Evolutionary conservation across 2,797 vertebrate species (phyloP), one percentile per base, ranked within the genome.

Genomic region (Hippocampus kuda): DNA sequence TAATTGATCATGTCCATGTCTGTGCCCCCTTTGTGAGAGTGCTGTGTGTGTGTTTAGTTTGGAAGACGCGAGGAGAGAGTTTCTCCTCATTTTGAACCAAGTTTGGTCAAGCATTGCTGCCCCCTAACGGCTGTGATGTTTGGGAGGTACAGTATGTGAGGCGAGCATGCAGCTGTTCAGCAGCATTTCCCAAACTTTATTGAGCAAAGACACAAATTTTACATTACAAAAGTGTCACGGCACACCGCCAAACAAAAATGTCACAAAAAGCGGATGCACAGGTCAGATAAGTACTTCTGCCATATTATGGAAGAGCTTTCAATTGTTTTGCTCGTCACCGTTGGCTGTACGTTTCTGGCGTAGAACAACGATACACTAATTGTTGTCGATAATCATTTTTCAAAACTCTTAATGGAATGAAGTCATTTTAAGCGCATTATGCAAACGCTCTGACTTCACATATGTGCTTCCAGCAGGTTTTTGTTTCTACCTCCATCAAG

Each of bases 1-100:
- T 90, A 90, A 90, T 89, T 89, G 88, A 89, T 88, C 87, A 86
- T 89, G 85, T 88, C 88, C 89, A 84, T 88, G 85, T 86, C 89
- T 86, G 78, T 88, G 88, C 86, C 81, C 86, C 88, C 66, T 83
- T 89, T 90, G 87, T 90, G 84, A 68, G 77, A 20, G 30, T 73
- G 12, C 74, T 77, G 78, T 73, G 75, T 69, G 73, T 67, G 74
- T 69, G 75, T 64, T 61, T 34, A 61, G 59, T 22, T 61, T 18
- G 59, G 59, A 61, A 26, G 30, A 44, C n/a, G 41, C 48, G n/a
- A 24, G 65, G 66, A 51, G 56, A 65, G 22, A 71, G 48, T 60
- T 66, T 69, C 69, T 49, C 76, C 77, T 76, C 53, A 76, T 80
- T 84, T 78, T 54, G 4, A 10, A 64, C 38, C 59, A 63, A 68